These are phyloP conservation scores for Smittia sp. DNA, from an alignment of 2,888 invertebrate genomes.

Conservation along the genomic window DNA sequence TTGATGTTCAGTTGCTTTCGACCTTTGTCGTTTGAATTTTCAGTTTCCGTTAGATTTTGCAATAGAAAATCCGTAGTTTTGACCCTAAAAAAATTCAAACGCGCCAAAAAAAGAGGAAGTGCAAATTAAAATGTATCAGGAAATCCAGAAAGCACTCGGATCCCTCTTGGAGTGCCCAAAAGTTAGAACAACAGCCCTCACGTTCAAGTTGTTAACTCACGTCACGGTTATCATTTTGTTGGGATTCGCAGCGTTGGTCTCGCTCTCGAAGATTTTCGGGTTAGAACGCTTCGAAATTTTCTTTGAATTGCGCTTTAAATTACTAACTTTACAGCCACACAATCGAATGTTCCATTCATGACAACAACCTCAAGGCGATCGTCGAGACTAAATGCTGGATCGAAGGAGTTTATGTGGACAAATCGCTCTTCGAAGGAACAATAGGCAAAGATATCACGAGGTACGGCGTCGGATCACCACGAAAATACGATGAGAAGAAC, in stretches of 20 bases:
- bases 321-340: conserved; percentile 70
- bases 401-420: not conserved
- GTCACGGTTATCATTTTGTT: not conserved
- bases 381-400: conserved; percentile 19
- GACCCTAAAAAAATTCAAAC: too few relatives aligned
- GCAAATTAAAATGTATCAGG: too few relatives aligned
- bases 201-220: not conserved
- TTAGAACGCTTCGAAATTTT: not conserved
- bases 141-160: too few relatives aligned
- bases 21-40: too few relatives aligned
- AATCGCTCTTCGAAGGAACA: not conserved
- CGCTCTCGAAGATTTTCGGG: not conserved
- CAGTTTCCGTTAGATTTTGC: too few relatives aligned
- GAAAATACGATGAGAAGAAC: not conserved
- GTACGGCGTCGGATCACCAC: not conserved
- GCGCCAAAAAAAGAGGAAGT: too few relatives aligned
- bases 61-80: too few relatives aligned
- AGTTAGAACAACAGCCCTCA: not conserved
- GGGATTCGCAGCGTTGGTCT: not conserved
- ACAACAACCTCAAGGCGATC: conserved; percentile 41
- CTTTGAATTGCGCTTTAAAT: not conserved
- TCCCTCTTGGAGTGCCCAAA: too few relatives aligned
- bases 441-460: not conserved
- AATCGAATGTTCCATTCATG: conserved; percentile 64
- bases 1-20: too few relatives aligned